Conservation (phyloP, 35 echinoderm and acorn worm species). For the Lytechinus variegatus region DNA sequence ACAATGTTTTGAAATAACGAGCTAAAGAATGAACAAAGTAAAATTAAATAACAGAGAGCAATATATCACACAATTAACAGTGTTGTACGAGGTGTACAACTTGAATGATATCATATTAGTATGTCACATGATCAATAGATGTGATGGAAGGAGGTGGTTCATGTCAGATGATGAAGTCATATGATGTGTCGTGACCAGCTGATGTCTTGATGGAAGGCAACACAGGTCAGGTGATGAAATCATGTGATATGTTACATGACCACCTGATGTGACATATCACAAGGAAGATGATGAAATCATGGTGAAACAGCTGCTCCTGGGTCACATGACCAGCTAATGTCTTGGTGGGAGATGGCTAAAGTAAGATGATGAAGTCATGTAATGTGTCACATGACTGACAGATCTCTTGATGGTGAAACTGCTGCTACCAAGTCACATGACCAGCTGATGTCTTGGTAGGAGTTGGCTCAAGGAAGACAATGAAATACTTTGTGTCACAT, state of each 20-base stretch:
- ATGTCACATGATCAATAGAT: no score
- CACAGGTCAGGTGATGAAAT: no score
- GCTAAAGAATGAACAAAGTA: no score
- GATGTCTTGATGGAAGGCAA: no score
- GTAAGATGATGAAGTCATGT: slow-evolving; percentile 16
- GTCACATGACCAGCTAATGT: neutral
- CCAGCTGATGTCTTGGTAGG: no score
- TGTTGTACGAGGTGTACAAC: neutral
- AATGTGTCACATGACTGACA: slow-evolving; percentile 29
- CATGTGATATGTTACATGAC: no score
- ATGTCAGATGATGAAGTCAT: slow-evolving; percentile 49
- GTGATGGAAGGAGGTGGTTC: no score
- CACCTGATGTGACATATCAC: no score
- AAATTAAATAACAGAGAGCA: neutral
- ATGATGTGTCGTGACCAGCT: slow-evolving; percentile 49
- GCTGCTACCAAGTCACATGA: slow-evolving; percentile 67
- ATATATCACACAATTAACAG: neutral
- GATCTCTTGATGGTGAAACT: slow-evolving; percentile 55
- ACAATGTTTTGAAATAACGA: no score
- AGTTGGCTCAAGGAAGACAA: no score
- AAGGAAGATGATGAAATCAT: no score
- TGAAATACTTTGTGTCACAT: no score
- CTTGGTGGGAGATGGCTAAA: neutral
- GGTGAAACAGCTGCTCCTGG: neutral
- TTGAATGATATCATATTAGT: neutral